phyloP scores from a whole-genome alignment of 2,797 vertebrate species.

The Cyclopterus lumpus region DNA sequence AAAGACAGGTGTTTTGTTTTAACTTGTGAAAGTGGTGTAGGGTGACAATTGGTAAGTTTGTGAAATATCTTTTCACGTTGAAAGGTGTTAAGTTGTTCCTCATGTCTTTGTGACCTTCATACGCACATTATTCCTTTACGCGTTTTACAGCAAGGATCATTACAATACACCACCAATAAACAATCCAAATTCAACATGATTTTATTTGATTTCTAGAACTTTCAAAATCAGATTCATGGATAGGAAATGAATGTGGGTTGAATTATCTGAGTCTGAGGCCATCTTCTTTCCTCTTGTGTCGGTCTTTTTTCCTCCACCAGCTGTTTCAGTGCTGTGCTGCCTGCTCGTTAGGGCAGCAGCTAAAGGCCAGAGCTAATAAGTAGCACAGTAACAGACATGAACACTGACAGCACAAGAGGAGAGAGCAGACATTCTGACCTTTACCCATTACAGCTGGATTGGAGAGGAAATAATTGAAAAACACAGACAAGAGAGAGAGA shows the following conservation, averaged over 20 bases:
- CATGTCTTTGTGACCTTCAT: not conserved
- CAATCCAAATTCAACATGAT: not conserved
- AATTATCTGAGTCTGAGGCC: constrained; percentile 17
- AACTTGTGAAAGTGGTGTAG: not conserved
- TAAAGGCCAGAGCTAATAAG: constrained; percentile 74
- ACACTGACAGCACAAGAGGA: constrained; percentile 64
- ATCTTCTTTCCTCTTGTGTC: constrained; percentile 14
- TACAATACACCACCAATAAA: too few species aligned
- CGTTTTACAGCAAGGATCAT: too few species aligned
- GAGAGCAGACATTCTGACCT: constrained; percentile 66
- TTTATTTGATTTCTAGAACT: not conserved
- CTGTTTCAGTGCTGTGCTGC: constrained; percentile 35
- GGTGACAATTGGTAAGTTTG: not conserved
- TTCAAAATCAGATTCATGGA: not conserved
- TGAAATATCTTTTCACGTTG: constrained; percentile 4
- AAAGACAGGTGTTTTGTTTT: not conserved
- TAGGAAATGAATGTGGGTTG: not conserved
- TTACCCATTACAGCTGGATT: constrained; percentile 54
- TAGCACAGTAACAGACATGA: constrained; percentile 52
- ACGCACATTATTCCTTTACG: not conserved
- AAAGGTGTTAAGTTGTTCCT: not conserved
- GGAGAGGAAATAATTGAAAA: constrained; percentile 22
- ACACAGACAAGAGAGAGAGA: constrained; percentile 22
- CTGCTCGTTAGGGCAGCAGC: constrained; percentile 56
- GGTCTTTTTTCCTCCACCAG: constrained; percentile 8